phyloP scores from a whole-genome alignment of 2,113 vertebrate genomes.

The Caloenas nicobarica region DNA sequence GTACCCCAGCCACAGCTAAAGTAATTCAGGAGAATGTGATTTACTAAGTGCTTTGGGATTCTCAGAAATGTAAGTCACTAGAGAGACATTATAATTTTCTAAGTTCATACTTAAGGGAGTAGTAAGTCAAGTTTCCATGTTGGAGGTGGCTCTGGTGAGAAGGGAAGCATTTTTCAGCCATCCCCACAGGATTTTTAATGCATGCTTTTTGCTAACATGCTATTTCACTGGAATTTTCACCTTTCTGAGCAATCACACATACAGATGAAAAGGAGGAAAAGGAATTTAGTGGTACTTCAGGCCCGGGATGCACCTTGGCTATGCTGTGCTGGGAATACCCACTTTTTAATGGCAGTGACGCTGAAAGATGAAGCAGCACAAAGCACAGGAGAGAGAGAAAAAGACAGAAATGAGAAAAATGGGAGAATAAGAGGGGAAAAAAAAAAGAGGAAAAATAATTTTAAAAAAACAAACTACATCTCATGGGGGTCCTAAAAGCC shows the following conservation, averaged over 20 bases:
- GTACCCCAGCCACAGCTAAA: background rate
- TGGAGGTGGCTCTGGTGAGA: constrained; percentile 8
- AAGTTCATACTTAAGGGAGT: background rate
- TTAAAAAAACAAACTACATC: background rate
- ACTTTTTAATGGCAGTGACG: background rate
- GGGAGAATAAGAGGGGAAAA: background rate
- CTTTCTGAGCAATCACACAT: constrained; percentile 28
- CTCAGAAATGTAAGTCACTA: background rate
- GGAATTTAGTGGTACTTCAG: background rate
- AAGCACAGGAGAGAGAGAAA: background rate
- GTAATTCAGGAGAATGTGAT: background rate
- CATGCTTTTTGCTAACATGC: constrained; percentile 1
- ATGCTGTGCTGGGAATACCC: background rate
- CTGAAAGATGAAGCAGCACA: background rate
- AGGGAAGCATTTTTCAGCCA: constrained; percentile 30
- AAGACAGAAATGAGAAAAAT: background rate
- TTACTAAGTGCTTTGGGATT: constrained; percentile 1
- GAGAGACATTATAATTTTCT: background rate
- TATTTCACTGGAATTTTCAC: constrained; percentile 38
- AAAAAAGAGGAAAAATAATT: no score
- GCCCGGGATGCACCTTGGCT: background rate
- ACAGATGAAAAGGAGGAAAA: background rate
- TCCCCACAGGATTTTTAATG: constrained; percentile 5
- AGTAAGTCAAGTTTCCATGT: background rate
- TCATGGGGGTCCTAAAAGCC: background rate